Conservation (phyloP, 2,888 invertebrate species). For the Danaus chrysippus region DNA sequence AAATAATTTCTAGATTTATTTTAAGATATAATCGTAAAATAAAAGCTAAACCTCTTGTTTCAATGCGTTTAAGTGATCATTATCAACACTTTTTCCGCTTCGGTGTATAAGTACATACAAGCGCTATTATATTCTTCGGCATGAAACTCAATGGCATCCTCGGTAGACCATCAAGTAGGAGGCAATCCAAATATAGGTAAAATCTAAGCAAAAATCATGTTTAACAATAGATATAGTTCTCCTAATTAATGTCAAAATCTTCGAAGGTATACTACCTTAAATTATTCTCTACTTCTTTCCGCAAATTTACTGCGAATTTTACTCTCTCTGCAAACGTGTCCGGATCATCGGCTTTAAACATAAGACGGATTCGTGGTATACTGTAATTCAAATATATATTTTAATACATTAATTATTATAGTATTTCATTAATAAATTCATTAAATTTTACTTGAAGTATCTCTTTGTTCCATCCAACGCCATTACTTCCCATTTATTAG, state of each 20-base stretch:
- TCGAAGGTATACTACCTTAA: slow-evolving; percentile 68
- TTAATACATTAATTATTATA: background rate
- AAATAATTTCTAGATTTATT: background rate
- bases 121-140: slow-evolving; percentile 60
- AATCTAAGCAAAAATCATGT: slow-evolving; percentile 67
- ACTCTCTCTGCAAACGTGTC: slow-evolving; percentile 83
- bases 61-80: slow-evolving; percentile 47
- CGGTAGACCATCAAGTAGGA: slow-evolving; percentile 81
- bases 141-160: slow-evolving; percentile 69
- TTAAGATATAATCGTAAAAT: background rate
- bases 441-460: slow-evolving; percentile 54
- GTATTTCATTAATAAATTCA: background rate
- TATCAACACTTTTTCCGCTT: slow-evolving; percentile 53
- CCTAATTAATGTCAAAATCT: too few relatives aligned
- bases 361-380: slow-evolving; percentile 84
- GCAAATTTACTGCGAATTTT: slow-evolving; percentile 80
- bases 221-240: too few relatives aligned
- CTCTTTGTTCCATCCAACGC: slow-evolving; percentile 80
- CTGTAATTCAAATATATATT: slow-evolving; percentile 35
- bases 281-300: slow-evolving; percentile 80
- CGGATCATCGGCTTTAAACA: slow-evolving; percentile 91
- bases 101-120: slow-evolving; percentile 67
- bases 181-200: slow-evolving; percentile 87
- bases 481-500: slow-evolving; percentile 77
- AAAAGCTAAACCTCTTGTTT: slow-evolving; percentile 45